Percentiles rank a stretch among this genome's conserved stretches.
These are phyloP conservation scores for Premnoplex brunnescens DNA, from an alignment of 2,797 vertebrate species.

Conservation along the genomic window DNA sequence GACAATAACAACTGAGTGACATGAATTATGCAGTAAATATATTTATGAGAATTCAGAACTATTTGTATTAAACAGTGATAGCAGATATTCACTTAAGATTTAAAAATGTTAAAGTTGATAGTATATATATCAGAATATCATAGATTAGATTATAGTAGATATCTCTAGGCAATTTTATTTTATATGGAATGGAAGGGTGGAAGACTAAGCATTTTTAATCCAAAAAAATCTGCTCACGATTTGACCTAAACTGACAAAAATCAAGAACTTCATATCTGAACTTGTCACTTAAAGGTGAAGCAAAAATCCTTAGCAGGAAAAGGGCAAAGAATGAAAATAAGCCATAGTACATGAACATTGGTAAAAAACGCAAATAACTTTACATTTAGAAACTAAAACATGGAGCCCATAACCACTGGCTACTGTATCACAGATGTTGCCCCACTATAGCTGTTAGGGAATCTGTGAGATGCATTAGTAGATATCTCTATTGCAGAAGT, in stretches of 20 bases:
- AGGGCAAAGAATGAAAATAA: slow-evolving; percentile 12
- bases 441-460: background rate
- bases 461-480: background rate
- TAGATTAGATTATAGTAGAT: background rate
- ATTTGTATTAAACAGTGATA: slow-evolving; percentile 39
- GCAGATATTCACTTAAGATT: slow-evolving; percentile 6
- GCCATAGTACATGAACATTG: background rate
- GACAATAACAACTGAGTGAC: slow-evolving; percentile 10
- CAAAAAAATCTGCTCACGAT: background rate
- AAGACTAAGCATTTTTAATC: slow-evolving; percentile 8
- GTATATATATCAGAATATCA: background rate
- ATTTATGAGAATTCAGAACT: slow-evolving; percentile 26
- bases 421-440: background rate
- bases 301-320: background rate
- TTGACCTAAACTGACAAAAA: slow-evolving; percentile 33
- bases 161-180: slow-evolving; percentile 30
- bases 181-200: background rate
- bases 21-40: slow-evolving; percentile 34
- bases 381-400: background rate
- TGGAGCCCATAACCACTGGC: background rate
- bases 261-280: background rate
- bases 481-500: background rate
- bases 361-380: background rate
- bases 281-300: slow-evolving; percentile 14
- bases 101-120: background rate